Base-by-base conservation (phyloP, 2,888 invertebrate species). In the Stenichneumon culpator region DNA sequence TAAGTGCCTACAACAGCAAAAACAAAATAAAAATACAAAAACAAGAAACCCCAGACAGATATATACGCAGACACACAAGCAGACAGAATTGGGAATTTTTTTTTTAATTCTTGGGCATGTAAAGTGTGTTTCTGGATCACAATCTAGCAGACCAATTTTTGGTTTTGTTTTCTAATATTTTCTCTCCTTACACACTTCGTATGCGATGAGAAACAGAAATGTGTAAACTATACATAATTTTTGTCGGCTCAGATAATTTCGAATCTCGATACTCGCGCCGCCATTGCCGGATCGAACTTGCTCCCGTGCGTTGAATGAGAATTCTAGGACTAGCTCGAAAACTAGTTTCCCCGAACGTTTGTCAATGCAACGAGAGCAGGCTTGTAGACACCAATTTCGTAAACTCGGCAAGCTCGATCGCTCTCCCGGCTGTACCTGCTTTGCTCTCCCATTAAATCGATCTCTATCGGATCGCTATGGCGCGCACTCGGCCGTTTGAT, bases 381-480 rank as follows among this genome's bases (percentile, higher is more conserved):
- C 28, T 84, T 36, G 78, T 73, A 44, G 83, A 67, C 78, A 79
- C 79, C 82, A 83, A 83, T 83, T 82, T 77, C 80, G 79, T 80
- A 77, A 85, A 82, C 85, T 82, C 65, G 16, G 44, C 73, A 70
- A 47, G 57, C 44, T 22, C 44, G 60, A 47, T 74, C 81, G 22
- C 72, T 67, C 72, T 82, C 44, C 22, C 68, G 28, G 32, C n/a
- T n/a, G 14, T n/a, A n/a, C 65, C 39, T 81, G 22, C 14, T 70
- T 47, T 44, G 9, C 65, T 82, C 57, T 32, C 36, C 79, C 84
- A 74, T 79, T 84, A 74, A 84, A 84, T 82, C 84, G 78, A 82
- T 84, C 81, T 74, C 72, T 81, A 67, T 75, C 77, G 78, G 68
- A 84, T 74, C 81, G 60, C 77, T 39, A 70, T 54, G 54, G 50